Base-by-base conservation (phyloP, 2,888 invertebrate species). In the Listrodromus nycthemerus region DNA sequence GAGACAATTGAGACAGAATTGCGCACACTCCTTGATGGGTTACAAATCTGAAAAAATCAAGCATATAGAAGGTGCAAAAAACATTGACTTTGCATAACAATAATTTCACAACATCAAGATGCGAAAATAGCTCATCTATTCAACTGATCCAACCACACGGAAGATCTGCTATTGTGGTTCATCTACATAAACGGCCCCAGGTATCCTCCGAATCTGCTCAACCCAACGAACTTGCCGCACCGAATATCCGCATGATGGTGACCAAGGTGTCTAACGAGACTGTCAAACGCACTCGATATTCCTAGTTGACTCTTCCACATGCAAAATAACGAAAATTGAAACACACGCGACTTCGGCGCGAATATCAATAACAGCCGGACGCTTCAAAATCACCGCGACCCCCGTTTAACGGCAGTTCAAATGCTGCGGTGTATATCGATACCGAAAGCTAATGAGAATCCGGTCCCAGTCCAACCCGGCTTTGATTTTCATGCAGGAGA, bases 401-500 rank as follows among this genome's bases (percentile, higher is more conserved):
- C 61, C 27, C 30, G 55, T 21, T 52, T 7, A 65, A 55, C 73
- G 37, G 55, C 50, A 30, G 45, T 13, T 37, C 27, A 7, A 27
- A 55, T 41, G 41, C 30, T 45, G 19, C 65, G 7, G 45, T 66
- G 79, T 55, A 30, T 71, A 45, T n/a, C 58, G 58, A 27, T 58
- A 19, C 37, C 37, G 65, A 45, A 45, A 79, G 65, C 52, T 45
- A 71, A 79, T 79, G 71, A 52, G 71, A 79, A 63, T 71, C 30
- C 55, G 65, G 19, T 55, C 1, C 33, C 27, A 52, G 41, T 37
- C 27, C 41, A 50, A 19, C 37, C 21, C 30, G 27, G 61, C 48
- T 70, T 61, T 33, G 52, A 48, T 65, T 71, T 63, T n/a, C 37
- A 24, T 10, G 70, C 41, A n/a, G 33, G 13, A 10, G 55, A 55